Percentiles rank a stretch among this genome's conserved stretches.
Evolutionary conservation across 1,140 invertebrate genomes (phyloP).

Genomic region (Asobara japonica): DNA sequence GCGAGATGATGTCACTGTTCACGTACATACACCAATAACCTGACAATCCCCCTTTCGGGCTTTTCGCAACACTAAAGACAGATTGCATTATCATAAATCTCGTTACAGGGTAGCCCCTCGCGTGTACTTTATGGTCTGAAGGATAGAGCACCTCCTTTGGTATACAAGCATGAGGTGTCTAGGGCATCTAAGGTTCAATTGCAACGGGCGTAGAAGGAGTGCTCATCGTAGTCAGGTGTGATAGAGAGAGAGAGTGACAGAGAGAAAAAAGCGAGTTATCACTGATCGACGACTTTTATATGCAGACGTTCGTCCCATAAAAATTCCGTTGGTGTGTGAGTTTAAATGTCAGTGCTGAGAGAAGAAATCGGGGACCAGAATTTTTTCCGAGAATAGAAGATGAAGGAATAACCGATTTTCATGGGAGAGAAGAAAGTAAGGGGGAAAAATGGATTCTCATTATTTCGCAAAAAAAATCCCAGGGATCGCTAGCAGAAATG

Average conservation of each 20-base stretch:
- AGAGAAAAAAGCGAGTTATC: slow-evolving; percentile 24
- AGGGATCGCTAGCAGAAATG: background rate
- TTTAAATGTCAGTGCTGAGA: background rate
- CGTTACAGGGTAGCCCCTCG: slow-evolving; percentile 19
- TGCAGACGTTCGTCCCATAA: background rate
- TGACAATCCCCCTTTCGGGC: background rate
- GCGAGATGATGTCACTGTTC: background rate
- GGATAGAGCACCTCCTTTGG: background rate
- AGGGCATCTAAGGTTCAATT: background rate
- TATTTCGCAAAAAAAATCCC: slow-evolving; percentile 2
- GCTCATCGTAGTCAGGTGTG: background rate
- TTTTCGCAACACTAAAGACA: slow-evolving; percentile 32
- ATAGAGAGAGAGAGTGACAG: background rate
- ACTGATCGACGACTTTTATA: slow-evolving; percentile 25
- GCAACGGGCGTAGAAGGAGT: background rate
- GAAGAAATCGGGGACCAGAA: background rate
- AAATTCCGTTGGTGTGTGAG: background rate
- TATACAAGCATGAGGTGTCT: background rate
- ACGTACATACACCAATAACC: slow-evolving; percentile 9
- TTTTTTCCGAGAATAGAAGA: background rate
- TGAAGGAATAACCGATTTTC: slow-evolving; percentile 3
- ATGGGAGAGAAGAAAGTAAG: background rate
- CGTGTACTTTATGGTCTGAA: slow-evolving; percentile 16
- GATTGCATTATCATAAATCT: slow-evolving; percentile 42
- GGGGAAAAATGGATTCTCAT: background rate